Evolutionary conservation across 2,888 invertebrate genomes (phyloP).

Genomic region (Onthophagus sagittarius): DNA sequence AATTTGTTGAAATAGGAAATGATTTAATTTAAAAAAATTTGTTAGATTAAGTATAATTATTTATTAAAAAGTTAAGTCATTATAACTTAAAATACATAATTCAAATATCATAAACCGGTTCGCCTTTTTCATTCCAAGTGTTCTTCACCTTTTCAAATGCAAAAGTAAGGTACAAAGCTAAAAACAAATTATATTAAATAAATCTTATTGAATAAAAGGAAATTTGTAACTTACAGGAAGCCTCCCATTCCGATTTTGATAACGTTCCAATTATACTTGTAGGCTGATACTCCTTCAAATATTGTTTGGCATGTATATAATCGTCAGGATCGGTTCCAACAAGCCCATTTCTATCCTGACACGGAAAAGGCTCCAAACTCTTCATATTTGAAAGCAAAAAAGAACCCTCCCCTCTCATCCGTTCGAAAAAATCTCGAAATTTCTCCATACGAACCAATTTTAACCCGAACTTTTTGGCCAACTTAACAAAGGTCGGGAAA

Average conservation of each 20-base stretch:
- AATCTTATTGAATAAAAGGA: slow-evolving; percentile 15
- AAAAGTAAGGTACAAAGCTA: slow-evolving; percentile 79
- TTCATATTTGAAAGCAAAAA: slow-evolving; percentile 72
- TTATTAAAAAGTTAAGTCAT: too few species aligned
- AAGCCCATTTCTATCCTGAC: slow-evolving; percentile 52
- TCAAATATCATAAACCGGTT: slow-evolving; percentile 54
- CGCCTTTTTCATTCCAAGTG: slow-evolving; percentile 61
- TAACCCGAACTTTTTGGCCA: slow-evolving; percentile 68
- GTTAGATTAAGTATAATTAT: too few species aligned
- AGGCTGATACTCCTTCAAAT: slow-evolving; percentile 48
- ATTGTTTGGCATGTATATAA: slow-evolving; percentile 69
- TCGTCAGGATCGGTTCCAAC: slow-evolving; percentile 61
- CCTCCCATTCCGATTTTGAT: slow-evolving; percentile 90
- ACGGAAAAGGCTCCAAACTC: slow-evolving; percentile 78
- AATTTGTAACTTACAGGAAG: slow-evolving; percentile 66
- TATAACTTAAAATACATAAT: background rate
- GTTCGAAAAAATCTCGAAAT: slow-evolving; percentile 77
- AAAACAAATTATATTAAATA: slow-evolving; percentile 14
- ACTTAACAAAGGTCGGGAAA: slow-evolving; percentile 76
- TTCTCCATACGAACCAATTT: slow-evolving; percentile 64
- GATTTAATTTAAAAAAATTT: too few species aligned
- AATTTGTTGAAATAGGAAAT: too few species aligned
- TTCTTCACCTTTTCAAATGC: slow-evolving; percentile 75
- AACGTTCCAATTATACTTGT: slow-evolving; percentile 69
- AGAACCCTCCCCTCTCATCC: slow-evolving; percentile 56